Evolutionary conservation across 2,888 invertebrate genomes (phyloP), one percentile per base, ranked within the genome.

Genomic region (Diarsia brunnea): DNA sequence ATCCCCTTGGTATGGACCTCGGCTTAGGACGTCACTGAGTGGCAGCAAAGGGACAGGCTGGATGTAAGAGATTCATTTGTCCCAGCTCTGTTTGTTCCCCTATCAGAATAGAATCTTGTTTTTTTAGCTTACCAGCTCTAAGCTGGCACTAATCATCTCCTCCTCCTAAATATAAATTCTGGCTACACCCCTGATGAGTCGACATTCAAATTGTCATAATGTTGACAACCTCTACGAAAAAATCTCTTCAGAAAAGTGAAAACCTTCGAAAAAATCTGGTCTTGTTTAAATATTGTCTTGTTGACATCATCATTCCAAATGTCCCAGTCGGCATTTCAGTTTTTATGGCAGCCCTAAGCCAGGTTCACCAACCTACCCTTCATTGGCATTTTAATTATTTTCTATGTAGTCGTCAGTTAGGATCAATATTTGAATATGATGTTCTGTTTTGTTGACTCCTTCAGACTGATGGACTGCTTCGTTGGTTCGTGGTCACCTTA

Each of bases 301-400:
- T 10, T 3, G 10, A 21, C 51, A 51, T 51, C 21, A 10, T 51
- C 3, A 53, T 53, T n/a, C 12, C n/a, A 24, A 53, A 53, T 24
- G 5, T 53, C 5, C 12, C 24, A 12, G 4, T 53, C 0, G n/a
- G 53, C n/a, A 24, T 24, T 53, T 24, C 53, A 24, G 12, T 2
- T 11, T 24, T 53, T 24, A 0, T 53, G 53, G 53, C 5, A 5
- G 12, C 53, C 53, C 24, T 53, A 24, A n/a, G 55, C 5, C 7
- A 27, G 43, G 47, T 43, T 81, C 27, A 53, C 10, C 27, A 4
- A 14, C 45, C 63, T 31, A n/a, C 11, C 14, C 21, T 31, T 21
- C 53, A 60, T 70, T 70, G 58, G 19, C 12, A n/a, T 69, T 69
- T 64, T 61, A 78, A 78, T 78, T 61, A 78, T 67, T 55, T 61